Conservation (phyloP, 1,140 invertebrate genomes). For the Lepidurus packardi region DNA sequence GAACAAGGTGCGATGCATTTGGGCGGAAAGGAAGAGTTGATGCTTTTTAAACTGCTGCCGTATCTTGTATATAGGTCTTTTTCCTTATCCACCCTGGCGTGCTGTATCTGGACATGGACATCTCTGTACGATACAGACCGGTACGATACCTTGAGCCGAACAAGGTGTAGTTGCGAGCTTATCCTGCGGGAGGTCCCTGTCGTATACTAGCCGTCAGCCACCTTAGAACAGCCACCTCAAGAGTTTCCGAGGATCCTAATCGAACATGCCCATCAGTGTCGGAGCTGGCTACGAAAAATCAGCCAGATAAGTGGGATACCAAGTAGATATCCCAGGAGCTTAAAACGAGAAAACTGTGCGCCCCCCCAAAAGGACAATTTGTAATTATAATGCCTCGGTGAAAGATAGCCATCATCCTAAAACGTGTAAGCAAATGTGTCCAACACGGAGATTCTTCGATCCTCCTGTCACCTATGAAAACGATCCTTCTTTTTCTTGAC, state of each 20-base stretch:
- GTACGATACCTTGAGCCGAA: constrained; percentile 8
- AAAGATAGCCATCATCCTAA: not conserved
- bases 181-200: constrained; percentile 10
- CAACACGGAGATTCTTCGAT: not conserved
- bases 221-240: constrained; percentile 8
- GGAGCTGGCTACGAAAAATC: not conserved
- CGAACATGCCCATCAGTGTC: not conserved
- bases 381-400: constrained; percentile 8
- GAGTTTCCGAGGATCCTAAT: not conserved
- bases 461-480: not conserved
- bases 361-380: not conserved
- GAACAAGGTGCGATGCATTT: constrained; percentile 14
- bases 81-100: constrained; percentile 18
- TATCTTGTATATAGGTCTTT: not conserved
- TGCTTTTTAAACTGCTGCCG: constrained; percentile 11
- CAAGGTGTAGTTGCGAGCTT: constrained; percentile 15
- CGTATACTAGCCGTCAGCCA: constrained; percentile 6
- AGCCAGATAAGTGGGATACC: no score
- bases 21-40: constrained; percentile 2
- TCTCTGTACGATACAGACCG: not conserved
- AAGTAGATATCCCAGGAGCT: not conserved
- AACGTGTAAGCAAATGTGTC: constrained; percentile 16
- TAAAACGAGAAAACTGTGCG: not conserved
- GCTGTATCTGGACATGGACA: constrained; percentile 1
- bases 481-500: not conserved